These are phyloP conservation scores for Subanguina moxae DNA, from an alignment of 1,140 invertebrate species.

Conservation along the genomic window DNA sequence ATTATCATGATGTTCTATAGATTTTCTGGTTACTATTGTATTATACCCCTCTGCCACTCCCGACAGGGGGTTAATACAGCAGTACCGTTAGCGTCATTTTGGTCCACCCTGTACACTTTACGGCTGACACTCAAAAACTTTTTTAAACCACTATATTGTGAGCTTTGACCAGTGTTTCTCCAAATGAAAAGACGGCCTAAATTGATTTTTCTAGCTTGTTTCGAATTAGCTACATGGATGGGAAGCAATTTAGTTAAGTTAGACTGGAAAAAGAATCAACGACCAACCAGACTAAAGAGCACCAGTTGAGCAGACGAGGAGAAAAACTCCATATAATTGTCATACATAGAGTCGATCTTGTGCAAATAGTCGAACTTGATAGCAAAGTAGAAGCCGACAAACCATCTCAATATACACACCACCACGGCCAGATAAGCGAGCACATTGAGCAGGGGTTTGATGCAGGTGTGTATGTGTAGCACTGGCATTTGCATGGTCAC, in stretches of 20 bases:
- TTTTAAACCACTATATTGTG: too few relatives aligned
- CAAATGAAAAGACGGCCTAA: too few relatives aligned
- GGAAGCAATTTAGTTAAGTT: neutral
- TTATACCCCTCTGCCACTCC: too few relatives aligned
- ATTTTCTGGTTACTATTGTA: neutral
- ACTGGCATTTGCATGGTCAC: slow-evolving; percentile 15
- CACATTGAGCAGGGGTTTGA: slow-evolving; percentile 10
- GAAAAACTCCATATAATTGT: slow-evolving; percentile 46
- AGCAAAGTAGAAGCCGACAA: slow-evolving; percentile 56
- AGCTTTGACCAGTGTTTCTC: too few relatives aligned
- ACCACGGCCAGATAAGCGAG: slow-evolving; percentile 23
- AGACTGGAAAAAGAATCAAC: neutral
- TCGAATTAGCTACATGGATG: neutral
- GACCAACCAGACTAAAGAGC: slow-evolving; percentile 41
- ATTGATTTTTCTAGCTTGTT: too few relatives aligned
- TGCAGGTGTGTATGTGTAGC: slow-evolving; percentile 9
- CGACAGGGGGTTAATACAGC: too few relatives aligned
- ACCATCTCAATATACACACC: slow-evolving; percentile 40
- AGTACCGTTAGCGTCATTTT: too few relatives aligned
- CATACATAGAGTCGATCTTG: slow-evolving; percentile 39
- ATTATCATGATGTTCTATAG: neutral
- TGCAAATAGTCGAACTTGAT: slow-evolving; percentile 53
- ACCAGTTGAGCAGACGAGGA: slow-evolving; percentile 39
- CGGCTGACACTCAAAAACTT: too few relatives aligned
- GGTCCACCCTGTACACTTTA: too few relatives aligned